phyloP scores from a whole-genome alignment of 2,888 invertebrate species.

The Synergus gifuensis region DNA sequence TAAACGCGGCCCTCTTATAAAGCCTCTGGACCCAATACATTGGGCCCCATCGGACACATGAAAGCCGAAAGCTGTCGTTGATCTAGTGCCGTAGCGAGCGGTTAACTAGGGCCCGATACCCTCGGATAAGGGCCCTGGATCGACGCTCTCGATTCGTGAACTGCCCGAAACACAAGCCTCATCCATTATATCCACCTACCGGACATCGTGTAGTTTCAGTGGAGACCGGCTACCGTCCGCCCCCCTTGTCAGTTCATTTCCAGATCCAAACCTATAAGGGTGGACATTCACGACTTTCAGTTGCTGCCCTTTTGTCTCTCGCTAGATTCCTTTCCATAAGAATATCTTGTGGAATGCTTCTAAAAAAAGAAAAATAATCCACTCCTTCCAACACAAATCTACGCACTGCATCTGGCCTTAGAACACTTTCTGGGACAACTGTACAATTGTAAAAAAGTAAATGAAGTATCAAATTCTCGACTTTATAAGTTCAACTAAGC shows the following conservation, averaged over 20 bases:
- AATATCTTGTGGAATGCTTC: slow-evolving; percentile 13
- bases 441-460: no score
- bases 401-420: no score
- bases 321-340: slow-evolving; percentile 27
- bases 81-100: slow-evolving; percentile 73
- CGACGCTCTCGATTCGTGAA: slow-evolving; percentile 56
- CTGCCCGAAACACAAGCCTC: slow-evolving; percentile 62
- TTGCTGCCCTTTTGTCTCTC: slow-evolving; percentile 9
- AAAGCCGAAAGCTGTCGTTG: slow-evolving; percentile 76
- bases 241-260: slow-evolving; percentile 54
- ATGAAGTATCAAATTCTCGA: no score
- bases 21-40: slow-evolving; percentile 38
- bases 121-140: slow-evolving; percentile 66
- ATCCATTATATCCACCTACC: slow-evolving; percentile 68
- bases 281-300: slow-evolving; percentile 39
- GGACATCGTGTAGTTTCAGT: slow-evolving; percentile 26
- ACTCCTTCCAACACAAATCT: neutral
- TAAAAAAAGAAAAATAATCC: neutral
- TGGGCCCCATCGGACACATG: slow-evolving; percentile 68
- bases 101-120: slow-evolving; percentile 74
- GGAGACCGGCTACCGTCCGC: slow-evolving; percentile 52
- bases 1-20: slow-evolving; percentile 61
- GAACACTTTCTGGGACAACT: no score
- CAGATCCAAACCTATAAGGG: slow-evolving; percentile 42
- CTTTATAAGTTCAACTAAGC: no score